Evolutionary conservation across 1,140 invertebrate genomes (phyloP), one percentile per base, ranked within the genome.

Genomic region (Drosophila jambulina): DNA sequence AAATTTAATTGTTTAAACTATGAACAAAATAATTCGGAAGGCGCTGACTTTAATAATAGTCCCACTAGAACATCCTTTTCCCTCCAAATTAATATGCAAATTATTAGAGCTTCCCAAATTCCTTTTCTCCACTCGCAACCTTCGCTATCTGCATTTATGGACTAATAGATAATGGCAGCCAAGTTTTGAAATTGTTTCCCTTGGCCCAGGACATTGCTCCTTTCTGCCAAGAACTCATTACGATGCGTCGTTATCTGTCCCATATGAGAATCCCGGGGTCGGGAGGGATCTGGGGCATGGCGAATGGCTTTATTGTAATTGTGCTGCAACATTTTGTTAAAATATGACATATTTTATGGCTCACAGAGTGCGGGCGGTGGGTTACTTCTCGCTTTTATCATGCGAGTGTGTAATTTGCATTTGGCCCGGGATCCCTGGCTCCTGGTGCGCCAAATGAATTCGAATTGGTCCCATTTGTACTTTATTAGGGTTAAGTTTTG

Each of bases 261-360:
- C 84, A 87, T 80, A 90, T 88, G 85, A 90, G 80, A 84, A 87
- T 48, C 43, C 49, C 36, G 21, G 6, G 17, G 4, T 45, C 23
- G 34, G 42, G 9, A 23, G n/a, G 46, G 34, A 25, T 56, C 9
- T 12, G 34, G 21, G 43, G 69, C 90, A 72, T 91, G 68, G 46
- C 75, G 79, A 91, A 91, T 91, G 90, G 86, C 78, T 91, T 91
- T 83, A 91, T 91, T 86, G 80, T 87, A 91, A 91, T 91, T 88
- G 82, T 75, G 77, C 67, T 80, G 80, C 84, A 87, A 64, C 84
- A 87, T 88, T 87, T 88, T 78, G 84, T 64, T 91, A 91, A 91
- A 87, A 91, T 91, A 91, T 91, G 90, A 91, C 90, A 91, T 91
- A 91, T 91, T 91, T 91, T 91, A 91, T 91, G 80, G 76, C 80